Conservation (phyloP, 2,113 vertebrate genomes). For the Erythrolamprus reginae region DNA sequence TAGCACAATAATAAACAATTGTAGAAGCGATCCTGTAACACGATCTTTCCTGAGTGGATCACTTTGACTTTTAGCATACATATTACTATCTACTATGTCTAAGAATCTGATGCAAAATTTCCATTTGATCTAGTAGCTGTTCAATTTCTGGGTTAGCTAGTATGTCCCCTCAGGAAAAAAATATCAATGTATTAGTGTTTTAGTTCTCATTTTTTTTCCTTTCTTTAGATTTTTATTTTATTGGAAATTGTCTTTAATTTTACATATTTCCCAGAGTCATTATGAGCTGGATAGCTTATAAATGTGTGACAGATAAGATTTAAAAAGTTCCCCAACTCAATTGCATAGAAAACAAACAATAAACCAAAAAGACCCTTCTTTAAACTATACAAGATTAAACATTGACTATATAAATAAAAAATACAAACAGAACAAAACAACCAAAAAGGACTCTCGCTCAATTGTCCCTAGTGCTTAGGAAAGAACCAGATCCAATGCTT, state of each 20-base stretch:
- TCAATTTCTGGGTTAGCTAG: background rate
- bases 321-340: background rate
- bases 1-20: background rate
- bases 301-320: background rate
- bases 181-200: background rate
- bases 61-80: background rate
- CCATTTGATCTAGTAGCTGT: background rate
- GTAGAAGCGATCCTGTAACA: background rate
- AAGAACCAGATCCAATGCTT: background rate
- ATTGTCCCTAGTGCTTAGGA: background rate
- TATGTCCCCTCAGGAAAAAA: background rate
- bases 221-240: background rate
- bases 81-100: background rate
- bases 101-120: background rate
- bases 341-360: background rate
- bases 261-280: background rate
- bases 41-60: background rate
- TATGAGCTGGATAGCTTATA: background rate
- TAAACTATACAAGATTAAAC: background rate
- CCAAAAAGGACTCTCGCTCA: background rate
- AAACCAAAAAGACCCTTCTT: background rate
- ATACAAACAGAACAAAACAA: background rate
- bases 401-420: background rate
- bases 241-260: background rate
- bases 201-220: background rate